Evolutionary conservation across 2,113 vertebrate species (phyloP).

Genomic region (Recurvirostra avosetta): DNA sequence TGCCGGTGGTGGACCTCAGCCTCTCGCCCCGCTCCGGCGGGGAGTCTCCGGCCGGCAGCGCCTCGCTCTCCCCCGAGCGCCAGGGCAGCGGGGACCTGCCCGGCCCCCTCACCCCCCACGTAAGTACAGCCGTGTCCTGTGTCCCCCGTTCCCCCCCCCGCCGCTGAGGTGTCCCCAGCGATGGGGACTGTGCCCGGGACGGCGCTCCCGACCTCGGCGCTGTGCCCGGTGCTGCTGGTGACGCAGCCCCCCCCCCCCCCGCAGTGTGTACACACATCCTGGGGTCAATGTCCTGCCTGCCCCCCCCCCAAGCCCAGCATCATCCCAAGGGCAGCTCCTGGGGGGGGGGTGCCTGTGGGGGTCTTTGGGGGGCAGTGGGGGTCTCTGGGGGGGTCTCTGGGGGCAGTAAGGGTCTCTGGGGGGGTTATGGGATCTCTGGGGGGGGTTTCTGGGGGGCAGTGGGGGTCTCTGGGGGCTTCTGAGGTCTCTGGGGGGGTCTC

Average conservation of each 20-base stretch:
- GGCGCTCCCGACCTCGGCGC: background rate
- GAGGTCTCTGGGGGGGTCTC: no score
- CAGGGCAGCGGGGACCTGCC: slow-evolving; percentile 79
- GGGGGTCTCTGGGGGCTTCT: no score
- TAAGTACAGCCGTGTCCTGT: slow-evolving; percentile 60
- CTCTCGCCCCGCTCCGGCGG: slow-evolving; percentile 79
- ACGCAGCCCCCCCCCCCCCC: background rate
- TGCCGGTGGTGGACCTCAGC: slow-evolving; percentile 89
- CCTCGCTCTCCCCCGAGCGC: slow-evolving; percentile 84
- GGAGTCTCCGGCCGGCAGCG: slow-evolving; percentile 77
- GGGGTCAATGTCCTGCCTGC: background rate
- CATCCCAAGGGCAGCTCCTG: background rate
- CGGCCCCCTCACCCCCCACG: slow-evolving; percentile 73
- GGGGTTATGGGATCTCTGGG: no score
- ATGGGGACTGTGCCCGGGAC: background rate
- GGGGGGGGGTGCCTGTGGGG: no score
- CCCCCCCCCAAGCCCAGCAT: background rate
- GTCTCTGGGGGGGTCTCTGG: no score
- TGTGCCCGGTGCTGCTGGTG: background rate
- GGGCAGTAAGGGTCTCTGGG: no score
- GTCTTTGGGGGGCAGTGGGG: no score
- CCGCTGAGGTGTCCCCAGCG: background rate
- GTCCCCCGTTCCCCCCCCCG: background rate
- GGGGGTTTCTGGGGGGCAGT: no score
- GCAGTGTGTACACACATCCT: background rate